These are phyloP conservation scores for Drosophila hydei DNA, from an alignment of 1,140 invertebrate species.

Conservation along the genomic window DNA sequence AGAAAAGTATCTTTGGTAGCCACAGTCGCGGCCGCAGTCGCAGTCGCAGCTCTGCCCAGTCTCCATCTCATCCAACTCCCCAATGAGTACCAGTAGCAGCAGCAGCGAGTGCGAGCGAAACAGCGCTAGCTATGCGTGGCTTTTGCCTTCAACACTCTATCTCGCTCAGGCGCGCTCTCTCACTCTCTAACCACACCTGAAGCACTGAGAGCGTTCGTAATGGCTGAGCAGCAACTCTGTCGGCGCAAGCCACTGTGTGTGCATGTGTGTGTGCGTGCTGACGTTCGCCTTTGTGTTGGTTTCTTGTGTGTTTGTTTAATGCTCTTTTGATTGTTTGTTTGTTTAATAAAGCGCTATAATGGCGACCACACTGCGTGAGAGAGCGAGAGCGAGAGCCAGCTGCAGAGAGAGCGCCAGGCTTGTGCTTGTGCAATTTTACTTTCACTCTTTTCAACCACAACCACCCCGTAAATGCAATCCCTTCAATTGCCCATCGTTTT, in stretches of 20 bases:
- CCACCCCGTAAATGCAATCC: constrained; percentile 31
- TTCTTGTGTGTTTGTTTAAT: constrained; percentile 47
- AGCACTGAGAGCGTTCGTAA: constrained; percentile 28
- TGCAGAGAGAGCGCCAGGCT: constrained; percentile 5
- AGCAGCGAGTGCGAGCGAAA: constrained; percentile 38
- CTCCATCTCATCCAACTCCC: constrained; percentile 42
- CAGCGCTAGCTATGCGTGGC: constrained; percentile 17
- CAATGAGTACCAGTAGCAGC: constrained; percentile 18
- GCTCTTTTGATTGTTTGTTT: constrained; percentile 50
- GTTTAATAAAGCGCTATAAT: constrained; percentile 43
- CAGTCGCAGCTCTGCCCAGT: constrained; percentile 39
- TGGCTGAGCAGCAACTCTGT: constrained; percentile 46
- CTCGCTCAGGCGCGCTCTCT: constrained; percentile 26
- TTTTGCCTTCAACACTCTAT: neutral
- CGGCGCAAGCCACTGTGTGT: neutral
- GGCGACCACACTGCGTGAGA: constrained; percentile 34
- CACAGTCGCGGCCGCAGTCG: constrained; percentile 28
- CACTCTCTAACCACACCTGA: constrained; percentile 8
- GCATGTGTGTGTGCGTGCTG: neutral
- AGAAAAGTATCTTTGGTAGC: constrained; percentile 70
- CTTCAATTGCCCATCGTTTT: constrained; percentile 6
- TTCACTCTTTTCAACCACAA: constrained; percentile 8
- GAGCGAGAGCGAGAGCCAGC: constrained; percentile 1
- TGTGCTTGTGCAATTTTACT: constrained; percentile 17
- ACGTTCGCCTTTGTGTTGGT: constrained; percentile 16